Percentiles rank a stretch among this genome's conserved stretches.
phyloP scores from a whole-genome alignment of 2,888 invertebrate genomes.

The Chymomyza caudatula region DNA sequence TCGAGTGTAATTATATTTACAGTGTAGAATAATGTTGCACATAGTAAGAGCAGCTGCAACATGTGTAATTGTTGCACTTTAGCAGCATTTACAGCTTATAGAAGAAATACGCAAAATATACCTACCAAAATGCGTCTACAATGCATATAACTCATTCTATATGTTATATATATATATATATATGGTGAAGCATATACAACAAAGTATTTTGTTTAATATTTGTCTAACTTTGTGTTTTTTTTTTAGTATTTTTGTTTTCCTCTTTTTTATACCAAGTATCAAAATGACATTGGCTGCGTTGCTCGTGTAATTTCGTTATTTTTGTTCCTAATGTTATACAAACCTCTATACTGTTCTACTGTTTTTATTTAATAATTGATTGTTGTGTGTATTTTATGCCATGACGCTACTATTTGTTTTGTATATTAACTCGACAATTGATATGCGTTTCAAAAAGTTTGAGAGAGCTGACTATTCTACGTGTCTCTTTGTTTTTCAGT shows the following conservation, averaged over 20 bases:
- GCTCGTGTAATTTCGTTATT: not conserved
- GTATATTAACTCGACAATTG: not conserved
- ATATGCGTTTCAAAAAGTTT: not conserved
- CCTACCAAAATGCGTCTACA: constrained; percentile 38
- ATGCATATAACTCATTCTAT: not conserved
- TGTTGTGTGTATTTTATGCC: not conserved
- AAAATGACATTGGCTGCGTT: constrained; percentile 49
- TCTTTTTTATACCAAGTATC: constrained; percentile 53
- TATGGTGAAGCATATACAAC: constrained; percentile 1
- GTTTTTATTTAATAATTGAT: not conserved
- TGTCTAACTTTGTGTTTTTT: constrained; percentile 11
- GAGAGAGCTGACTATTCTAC: not conserved
- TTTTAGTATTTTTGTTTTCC: constrained; percentile 26
- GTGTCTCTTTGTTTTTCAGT: not conserved
- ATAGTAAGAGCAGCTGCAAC: not conserved
- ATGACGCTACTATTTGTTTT: not conserved
- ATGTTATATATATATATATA: constrained; percentile 2
- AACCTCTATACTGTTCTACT: constrained; percentile 31
- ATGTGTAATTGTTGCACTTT: not conserved
- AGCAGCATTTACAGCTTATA: not conserved
- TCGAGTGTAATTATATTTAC: not conserved
- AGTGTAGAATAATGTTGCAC: not conserved
- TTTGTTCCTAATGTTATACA: constrained; percentile 33
- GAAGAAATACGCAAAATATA: constrained; percentile 11
- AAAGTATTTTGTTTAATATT: constrained; percentile 8